Percentiles rank a stretch among this genome's conserved stretches.
Evolutionary conservation across 2,113 vertebrate genomes (phyloP).

Genomic region (Zootoca vivipara): DNA sequence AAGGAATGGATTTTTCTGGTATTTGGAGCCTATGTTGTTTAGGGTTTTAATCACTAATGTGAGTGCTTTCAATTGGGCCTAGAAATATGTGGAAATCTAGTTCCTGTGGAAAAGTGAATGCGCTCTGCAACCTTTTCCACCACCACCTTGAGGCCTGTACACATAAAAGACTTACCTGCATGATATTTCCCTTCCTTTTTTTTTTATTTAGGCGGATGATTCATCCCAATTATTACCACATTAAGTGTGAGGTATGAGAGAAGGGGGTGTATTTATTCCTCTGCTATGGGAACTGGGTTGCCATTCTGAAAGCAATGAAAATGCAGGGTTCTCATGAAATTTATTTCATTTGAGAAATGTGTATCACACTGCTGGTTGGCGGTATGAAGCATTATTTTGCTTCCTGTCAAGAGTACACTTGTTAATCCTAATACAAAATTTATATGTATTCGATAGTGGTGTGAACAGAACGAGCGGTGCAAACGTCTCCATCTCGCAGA

Average conservation of each 20-base stretch:
- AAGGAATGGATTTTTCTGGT: no score
- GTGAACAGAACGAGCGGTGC: conserved; percentile 85
- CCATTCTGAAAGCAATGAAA: background rate
- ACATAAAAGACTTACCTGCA: background rate
- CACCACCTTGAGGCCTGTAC: background rate
- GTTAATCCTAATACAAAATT: background rate
- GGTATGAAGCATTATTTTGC: background rate
- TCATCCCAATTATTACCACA: background rate
- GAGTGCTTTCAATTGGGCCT: no score
- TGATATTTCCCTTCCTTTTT: background rate
- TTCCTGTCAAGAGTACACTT: background rate
- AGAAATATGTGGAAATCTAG: no score
- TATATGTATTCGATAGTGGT: conserved; percentile 80
- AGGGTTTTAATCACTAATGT: no score
- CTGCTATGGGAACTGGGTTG: background rate
- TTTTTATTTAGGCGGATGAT: background rate
- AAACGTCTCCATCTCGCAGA: conserved; percentile 83
- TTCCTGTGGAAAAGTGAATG: no score
- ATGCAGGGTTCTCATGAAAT: background rate
- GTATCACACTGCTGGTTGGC: background rate
- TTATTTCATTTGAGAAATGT: background rate
- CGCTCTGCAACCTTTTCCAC: background rate
- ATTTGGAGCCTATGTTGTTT: no score
- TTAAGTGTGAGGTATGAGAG: background rate
- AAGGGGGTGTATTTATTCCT: background rate